phyloP scores from a whole-genome alignment of 1,140 invertebrate genomes.

The Drosophila ficusphila region DNA sequence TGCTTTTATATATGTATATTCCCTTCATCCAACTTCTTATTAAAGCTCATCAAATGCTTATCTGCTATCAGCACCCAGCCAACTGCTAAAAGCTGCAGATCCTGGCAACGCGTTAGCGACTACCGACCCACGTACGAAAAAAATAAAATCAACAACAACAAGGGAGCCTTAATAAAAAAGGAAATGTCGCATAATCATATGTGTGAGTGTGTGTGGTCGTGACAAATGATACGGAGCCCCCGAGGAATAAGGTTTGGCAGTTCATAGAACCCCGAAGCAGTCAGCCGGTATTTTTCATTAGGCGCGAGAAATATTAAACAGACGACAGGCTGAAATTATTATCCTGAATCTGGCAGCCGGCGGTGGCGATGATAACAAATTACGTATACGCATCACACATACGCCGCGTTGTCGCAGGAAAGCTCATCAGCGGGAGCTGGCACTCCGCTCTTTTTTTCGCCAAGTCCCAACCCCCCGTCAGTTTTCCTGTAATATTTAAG shows the following conservation, averaged over 20 bases:
- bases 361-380: conserved; percentile 68
- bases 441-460: conserved; percentile 10
- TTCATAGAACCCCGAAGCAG: conserved; percentile 49
- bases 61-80: conserved; percentile 75
- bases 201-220: conserved; percentile 18
- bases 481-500: conserved; percentile 40
- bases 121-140: conserved; percentile 19
- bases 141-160: no score
- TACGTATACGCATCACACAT: conserved; percentile 75
- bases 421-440: conserved; percentile 54
- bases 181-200: conserved; percentile 63
- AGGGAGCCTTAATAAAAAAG: conserved; percentile 26
- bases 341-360: conserved; percentile 40
- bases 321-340: conserved; percentile 71
- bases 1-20: conserved; percentile 42
- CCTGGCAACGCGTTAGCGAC: conserved; percentile 42
- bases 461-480: no score
- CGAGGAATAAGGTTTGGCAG: conserved; percentile 41
- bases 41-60: conserved; percentile 81
- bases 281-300: conserved; percentile 72
- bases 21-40: conserved; percentile 55
- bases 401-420: conserved; percentile 63
- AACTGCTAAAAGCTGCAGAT: conserved; percentile 63
- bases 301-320: conserved; percentile 79
- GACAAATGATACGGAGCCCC: conserved; percentile 49